A percentile compares a stretch with the other conserved stretches of the same genome.
Evolutionary conservation across 2,888 invertebrate genomes (phyloP).

Genomic region (Fragum sueziense): DNA sequence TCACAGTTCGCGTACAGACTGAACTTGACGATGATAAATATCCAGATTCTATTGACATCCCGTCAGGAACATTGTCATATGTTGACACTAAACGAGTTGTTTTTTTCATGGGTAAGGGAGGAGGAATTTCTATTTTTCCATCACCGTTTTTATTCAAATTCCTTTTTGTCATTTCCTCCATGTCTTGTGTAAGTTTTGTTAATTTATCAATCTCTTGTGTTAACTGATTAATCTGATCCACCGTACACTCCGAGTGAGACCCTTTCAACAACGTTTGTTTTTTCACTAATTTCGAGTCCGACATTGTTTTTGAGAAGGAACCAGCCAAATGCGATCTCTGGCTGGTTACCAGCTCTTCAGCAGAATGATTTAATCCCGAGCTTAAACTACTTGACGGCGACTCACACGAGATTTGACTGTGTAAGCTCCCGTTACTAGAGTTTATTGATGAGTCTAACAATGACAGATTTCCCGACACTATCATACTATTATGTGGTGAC

Average conservation of each 20-base stretch:
- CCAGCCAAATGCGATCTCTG: conserved; percentile 44
- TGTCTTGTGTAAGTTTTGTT: conserved; percentile 74
- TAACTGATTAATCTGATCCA: conserved; percentile 74
- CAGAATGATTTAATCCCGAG: conserved; percentile 93
- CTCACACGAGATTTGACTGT: conserved; percentile 65
- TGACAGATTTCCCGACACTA: conserved; percentile 52
- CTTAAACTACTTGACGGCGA: conserved; percentile 90
- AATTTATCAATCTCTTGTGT: conserved; percentile 74
- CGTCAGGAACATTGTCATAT: conserved; percentile 87
- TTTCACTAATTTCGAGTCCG: conserved; percentile 63
- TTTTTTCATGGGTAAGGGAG: conserved; percentile 87
- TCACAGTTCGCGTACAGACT: conserved; percentile 53
- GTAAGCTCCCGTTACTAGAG: conserved; percentile 60
- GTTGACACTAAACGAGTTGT: conserved; percentile 87
- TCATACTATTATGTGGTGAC: conserved; percentile 64
- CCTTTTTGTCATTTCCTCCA: conserved; percentile 67
- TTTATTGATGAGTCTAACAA: conserved; percentile 53
- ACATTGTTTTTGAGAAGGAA: conserved; percentile 65
- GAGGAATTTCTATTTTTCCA: conserved; percentile 80
- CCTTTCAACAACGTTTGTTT: conserved; percentile 51
- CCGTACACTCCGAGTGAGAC: conserved; percentile 68
- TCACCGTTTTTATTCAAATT: conserved; percentile 25
- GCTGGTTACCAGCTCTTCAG: conserved; percentile 71
- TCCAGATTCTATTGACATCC: conserved; percentile 39
- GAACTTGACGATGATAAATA: conserved; percentile 48